Evolutionary conservation across 2,888 invertebrate genomes (phyloP).

Genomic region (Lasioglossum figueresi): DNA sequence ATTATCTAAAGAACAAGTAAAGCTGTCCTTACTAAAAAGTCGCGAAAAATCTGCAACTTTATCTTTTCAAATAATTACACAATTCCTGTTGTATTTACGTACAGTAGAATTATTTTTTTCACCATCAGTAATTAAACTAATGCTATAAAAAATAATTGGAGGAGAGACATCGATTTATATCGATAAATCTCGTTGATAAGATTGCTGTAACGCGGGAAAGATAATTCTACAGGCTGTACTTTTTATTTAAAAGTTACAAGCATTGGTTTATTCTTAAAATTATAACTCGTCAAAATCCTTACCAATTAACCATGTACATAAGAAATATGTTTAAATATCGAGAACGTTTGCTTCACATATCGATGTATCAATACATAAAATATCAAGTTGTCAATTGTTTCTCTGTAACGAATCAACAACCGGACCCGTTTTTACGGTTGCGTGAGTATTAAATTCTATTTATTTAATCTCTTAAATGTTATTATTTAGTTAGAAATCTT

Average conservation of each 20-base stretch:
- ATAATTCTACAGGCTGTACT: background rate
- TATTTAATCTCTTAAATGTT: background rate
- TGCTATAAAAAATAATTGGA: background rate
- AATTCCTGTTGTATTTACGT: background rate
- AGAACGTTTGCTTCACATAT: background rate
- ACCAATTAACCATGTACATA: background rate
- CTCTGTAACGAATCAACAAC: constrained; percentile 24
- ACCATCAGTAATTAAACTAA: too few species aligned
- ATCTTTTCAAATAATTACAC: background rate
- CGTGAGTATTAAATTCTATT: constrained; percentile 38
- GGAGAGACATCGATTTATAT: background rate
- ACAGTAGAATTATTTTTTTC: background rate
- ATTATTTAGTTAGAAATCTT: background rate
- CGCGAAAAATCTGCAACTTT: background rate
- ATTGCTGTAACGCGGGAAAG: constrained; percentile 12
- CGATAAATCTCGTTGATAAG: background rate
- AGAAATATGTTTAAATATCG: constrained; percentile 17
- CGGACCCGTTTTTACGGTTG: constrained; percentile 7
- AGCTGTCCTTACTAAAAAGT: background rate
- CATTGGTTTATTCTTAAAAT: background rate
- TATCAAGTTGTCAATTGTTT: constrained; percentile 38
- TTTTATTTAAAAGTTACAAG: background rate
- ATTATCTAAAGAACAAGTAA: background rate
- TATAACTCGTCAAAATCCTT: background rate
- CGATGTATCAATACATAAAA: constrained; percentile 5